Evolutionary conservation across 2,113 vertebrate species (phyloP).

Genomic region (Sterrhoptilus dennistouni): DNA sequence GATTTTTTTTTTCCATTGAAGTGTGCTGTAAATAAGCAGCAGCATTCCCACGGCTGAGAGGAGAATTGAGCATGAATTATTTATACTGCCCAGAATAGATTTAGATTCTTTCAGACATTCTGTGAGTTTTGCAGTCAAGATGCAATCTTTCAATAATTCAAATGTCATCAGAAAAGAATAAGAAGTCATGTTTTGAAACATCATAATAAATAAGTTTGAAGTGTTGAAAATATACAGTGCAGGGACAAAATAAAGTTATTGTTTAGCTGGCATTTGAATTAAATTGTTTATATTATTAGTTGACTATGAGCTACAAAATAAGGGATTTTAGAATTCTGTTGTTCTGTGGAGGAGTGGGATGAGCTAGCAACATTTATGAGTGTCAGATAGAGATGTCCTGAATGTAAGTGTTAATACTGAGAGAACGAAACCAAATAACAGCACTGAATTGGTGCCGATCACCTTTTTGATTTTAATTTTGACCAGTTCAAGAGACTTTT

Average conservation of each 20-base stretch:
- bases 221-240: background rate
- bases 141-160: conserved; percentile 69
- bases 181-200: conserved; percentile 27
- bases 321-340: background rate
- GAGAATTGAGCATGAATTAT: conserved; percentile 55
- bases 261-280: conserved; percentile 22
- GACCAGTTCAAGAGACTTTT: background rate
- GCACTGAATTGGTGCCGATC: background rate
- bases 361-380: background rate
- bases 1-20: background rate
- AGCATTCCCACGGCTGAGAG: conserved; percentile 12
- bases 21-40: conserved; percentile 34
- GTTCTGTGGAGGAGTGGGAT: background rate
- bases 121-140: conserved; percentile 57
- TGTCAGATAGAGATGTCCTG: background rate
- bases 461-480: background rate
- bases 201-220: conserved; percentile 40
- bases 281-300: background rate
- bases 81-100: conserved; percentile 56
- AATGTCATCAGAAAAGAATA: conserved; percentile 48
- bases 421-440: background rate
- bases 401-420: background rate
- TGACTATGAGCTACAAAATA: background rate
- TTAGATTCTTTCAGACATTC: conserved; percentile 49
- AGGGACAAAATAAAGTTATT: conserved; percentile 41